Percentiles rank a stretch among this genome's conserved stretches.
phyloP scores from a whole-genome alignment of 92 coral and sea anemone genomes.

The Meandrina meandrites region DNA sequence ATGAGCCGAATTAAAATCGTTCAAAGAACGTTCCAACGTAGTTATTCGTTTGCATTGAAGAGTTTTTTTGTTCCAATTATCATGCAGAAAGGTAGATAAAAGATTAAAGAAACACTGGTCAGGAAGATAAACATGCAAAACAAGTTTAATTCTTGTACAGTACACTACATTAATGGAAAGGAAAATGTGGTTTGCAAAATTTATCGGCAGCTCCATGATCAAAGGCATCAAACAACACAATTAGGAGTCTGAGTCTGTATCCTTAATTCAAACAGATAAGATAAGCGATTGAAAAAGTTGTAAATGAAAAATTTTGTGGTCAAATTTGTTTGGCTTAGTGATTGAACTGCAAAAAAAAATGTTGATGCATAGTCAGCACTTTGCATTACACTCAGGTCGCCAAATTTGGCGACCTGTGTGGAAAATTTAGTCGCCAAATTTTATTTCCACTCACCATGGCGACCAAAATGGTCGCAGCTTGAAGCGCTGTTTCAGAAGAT shows the following conservation, averaged over 20 bases:
- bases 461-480: too few relatives aligned
- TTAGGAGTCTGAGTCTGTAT: not conserved
- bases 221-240: not conserved
- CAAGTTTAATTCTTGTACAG: slow-evolving; percentile 1
- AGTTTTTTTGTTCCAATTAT: too few relatives aligned
- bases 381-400: not conserved
- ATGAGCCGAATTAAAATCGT: too few relatives aligned
- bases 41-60: too few relatives aligned
- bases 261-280: not conserved
- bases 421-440: too few relatives aligned
- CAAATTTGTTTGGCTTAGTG: too few relatives aligned
- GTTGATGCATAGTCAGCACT: not conserved
- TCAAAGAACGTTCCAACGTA: too few relatives aligned
- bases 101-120: not conserved
- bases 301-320: too few relatives aligned
- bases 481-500: too few relatives aligned
- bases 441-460: too few relatives aligned
- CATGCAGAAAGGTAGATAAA: too few relatives aligned
- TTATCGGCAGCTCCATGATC: not conserved
- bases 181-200: not conserved
- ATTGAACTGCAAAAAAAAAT: not conserved
- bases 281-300: not conserved
- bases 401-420: too few relatives aligned
- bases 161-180: not conserved
- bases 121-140: slow-evolving; percentile 1